A percentile compares a stretch with the other conserved stretches of the same genome.
phyloP scores from a whole-genome alignment of 1,140 invertebrate species.

The Drosophila kikkawai region DNA sequence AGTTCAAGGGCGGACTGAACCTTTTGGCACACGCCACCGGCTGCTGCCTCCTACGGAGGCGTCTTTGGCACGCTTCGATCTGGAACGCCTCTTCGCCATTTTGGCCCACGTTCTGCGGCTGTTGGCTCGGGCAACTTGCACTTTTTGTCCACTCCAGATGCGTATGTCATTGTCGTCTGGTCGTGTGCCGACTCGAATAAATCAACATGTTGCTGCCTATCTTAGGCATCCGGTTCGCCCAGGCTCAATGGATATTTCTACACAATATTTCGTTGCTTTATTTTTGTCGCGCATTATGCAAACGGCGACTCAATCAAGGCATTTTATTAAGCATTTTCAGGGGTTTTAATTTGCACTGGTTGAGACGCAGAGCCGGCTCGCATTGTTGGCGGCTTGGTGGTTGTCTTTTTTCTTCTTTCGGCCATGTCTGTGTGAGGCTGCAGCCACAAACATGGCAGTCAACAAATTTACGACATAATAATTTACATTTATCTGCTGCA shows the following conservation, averaged over 20 bases:
- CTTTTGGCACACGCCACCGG: constrained; percentile 54
- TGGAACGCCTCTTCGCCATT: constrained; percentile 61
- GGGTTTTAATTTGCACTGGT: constrained; percentile 59
- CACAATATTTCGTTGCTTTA: constrained; percentile 28
- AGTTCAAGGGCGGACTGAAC: constrained; percentile 70
- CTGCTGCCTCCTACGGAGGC: constrained; percentile 24
- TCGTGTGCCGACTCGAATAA: constrained; percentile 77
- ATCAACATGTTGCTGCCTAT: constrained; percentile 68
- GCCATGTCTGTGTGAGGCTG: constrained; percentile 65
- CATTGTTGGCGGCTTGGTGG: constrained; percentile 27
- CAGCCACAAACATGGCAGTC: constrained; percentile 82
- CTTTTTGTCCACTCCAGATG: constrained; percentile 60
- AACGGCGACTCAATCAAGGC: constrained; percentile 75
- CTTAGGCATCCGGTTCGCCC: constrained; percentile 77
- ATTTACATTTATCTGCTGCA: constrained; percentile 84
- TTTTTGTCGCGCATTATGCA: constrained; percentile 50
- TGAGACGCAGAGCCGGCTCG: constrained; percentile 15
- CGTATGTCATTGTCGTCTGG: constrained; percentile 68
- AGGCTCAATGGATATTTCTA: constrained; percentile 46
- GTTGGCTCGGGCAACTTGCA: constrained; percentile 56
- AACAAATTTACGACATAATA: constrained; percentile 85
- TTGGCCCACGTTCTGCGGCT: constrained; percentile 58
- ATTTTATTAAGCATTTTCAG: constrained; percentile 75
- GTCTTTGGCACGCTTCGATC: constrained; percentile 63
- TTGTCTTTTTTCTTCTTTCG: constrained; percentile 39